Evolutionary conservation across 1,140 invertebrate species (phyloP), one percentile per base, ranked within the genome.

Genomic region (Drosophila asahinai): DNA sequence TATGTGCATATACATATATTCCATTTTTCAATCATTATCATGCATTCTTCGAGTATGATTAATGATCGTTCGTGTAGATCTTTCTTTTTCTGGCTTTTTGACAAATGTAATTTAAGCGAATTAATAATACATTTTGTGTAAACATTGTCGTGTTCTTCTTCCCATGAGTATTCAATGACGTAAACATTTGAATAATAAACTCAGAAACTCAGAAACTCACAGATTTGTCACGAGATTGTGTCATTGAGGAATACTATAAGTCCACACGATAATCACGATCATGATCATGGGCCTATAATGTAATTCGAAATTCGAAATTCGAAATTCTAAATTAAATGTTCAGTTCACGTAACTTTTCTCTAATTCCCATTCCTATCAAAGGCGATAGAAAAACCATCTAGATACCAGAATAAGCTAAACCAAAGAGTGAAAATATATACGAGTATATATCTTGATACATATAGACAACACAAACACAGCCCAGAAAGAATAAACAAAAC

Each of bases 401-500:
- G 67, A 43, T 36, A 72, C 43, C 66, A 71, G 67, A 66, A 67
- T 33, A 66, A 38, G 52, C 38, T n/a, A 67, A 61, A 17, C 22
- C 65, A 43, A 43, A 36, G 43, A 58, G 42, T 47, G 36, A 59
- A 45, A 36, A 54, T 36, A 47, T 38, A 63, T 47, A 49, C 19
- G 19, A 19, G 19, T 38, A 52, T 48, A 38, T 52, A 49, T 48
- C 8, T 33, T 22, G 15, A 52, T 14, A 27, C n/a, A 38, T 14
- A 30, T 19, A 30, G 40, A 51, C 45, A 47, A 22, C 17, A 43
- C 59, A 58, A 64, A 72, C 61, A 83, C 66, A 33, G 27, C 38
- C 64, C 68, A 65, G 74, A 83, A 71, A 52, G 76, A 76, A 80
- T 86, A 86, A 86, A 86, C 83, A 86, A 83, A 58, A 22, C 45